phyloP scores from a whole-genome alignment of 2,888 invertebrate species.

The Dryadula phaetusa region DNA sequence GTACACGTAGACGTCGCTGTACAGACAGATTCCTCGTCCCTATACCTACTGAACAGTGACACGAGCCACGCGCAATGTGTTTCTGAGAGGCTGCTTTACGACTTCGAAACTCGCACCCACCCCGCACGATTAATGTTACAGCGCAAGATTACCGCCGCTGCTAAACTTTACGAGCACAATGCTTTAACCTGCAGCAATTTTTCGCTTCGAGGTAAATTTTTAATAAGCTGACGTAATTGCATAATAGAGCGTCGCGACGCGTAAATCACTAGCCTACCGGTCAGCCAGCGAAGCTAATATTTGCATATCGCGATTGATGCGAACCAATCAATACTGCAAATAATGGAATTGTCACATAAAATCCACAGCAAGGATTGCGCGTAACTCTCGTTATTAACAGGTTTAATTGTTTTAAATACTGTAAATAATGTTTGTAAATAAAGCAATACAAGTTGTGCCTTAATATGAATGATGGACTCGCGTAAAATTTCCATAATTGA shows the following conservation, averaged over 20 bases:
- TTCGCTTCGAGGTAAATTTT: slow-evolving; percentile 65
- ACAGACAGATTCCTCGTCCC: slow-evolving; percentile 18
- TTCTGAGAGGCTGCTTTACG: slow-evolving; percentile 42
- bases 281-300: slow-evolving; percentile 77
- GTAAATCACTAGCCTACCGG: slow-evolving; percentile 71
- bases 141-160: slow-evolving; percentile 36
- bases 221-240: slow-evolving; percentile 81
- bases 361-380: slow-evolving; percentile 70
- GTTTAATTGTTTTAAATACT: slow-evolving; percentile 52
- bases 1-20: background rate
- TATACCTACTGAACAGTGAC: slow-evolving; percentile 44
- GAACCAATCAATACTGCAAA: slow-evolving; percentile 82
- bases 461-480: slow-evolving; percentile 33
- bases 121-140: slow-evolving; percentile 41
- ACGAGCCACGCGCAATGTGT: slow-evolving; percentile 45
- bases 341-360: slow-evolving; percentile 78
- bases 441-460: slow-evolving; percentile 39
- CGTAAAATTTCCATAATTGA: slow-evolving; percentile 36
- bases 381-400: slow-evolving; percentile 54
- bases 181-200: slow-evolving; percentile 39
- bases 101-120: slow-evolving; percentile 40
- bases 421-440: slow-evolving; percentile 44
- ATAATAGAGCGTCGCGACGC: slow-evolving; percentile 74
- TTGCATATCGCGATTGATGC: slow-evolving; percentile 83
- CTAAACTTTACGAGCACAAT: slow-evolving; percentile 35